These are phyloP conservation scores for Idaea dimidiata DNA, from an alignment of 2,888 invertebrate species.

Conservation along the genomic window DNA sequence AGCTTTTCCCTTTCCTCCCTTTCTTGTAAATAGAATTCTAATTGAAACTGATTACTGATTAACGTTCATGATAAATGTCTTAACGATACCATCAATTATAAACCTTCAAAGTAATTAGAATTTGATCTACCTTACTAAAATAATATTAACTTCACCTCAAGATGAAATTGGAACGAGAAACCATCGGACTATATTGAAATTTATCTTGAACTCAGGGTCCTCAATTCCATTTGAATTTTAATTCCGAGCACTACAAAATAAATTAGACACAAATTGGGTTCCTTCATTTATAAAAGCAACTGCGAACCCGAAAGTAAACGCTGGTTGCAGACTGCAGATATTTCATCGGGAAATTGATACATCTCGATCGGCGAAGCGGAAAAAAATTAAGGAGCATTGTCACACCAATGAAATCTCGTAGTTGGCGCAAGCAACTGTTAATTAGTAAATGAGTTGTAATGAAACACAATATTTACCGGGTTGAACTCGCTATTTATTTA, in stretches of 20 bases:
- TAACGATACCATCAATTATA: not conserved
- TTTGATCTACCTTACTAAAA: conserved; percentile 11
- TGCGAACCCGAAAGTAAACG: conserved; percentile 21
- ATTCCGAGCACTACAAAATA: conserved; percentile 38
- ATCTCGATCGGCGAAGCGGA: not conserved
- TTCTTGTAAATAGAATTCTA: not conserved
- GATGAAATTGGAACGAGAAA: conserved; percentile 24
- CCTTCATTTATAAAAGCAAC: conserved; percentile 32
- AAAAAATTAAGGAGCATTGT: too few species aligned
- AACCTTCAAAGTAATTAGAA: not conserved
- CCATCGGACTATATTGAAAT: conserved; percentile 33
- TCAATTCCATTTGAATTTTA: conserved; percentile 42
- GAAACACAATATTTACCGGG: too few species aligned
- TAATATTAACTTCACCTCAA: conserved; percentile 14
- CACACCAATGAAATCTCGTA: too few species aligned
- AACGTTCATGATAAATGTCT: not conserved
- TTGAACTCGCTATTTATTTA: too few species aligned
- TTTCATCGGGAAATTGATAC: not conserved
- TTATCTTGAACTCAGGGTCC: conserved; percentile 31
- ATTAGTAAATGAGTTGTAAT: too few species aligned
- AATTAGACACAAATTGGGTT: conserved; percentile 46
- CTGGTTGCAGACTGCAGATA: not conserved
- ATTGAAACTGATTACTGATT: not conserved
- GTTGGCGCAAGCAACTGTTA: too few species aligned
- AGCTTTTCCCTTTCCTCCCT: not conserved